A percentile compares a stretch with the other conserved stretches of the same genome.
Conservation (phyloP, 2,888 invertebrate genomes). For the Kuschelorhynchus macadamiae region DNA sequence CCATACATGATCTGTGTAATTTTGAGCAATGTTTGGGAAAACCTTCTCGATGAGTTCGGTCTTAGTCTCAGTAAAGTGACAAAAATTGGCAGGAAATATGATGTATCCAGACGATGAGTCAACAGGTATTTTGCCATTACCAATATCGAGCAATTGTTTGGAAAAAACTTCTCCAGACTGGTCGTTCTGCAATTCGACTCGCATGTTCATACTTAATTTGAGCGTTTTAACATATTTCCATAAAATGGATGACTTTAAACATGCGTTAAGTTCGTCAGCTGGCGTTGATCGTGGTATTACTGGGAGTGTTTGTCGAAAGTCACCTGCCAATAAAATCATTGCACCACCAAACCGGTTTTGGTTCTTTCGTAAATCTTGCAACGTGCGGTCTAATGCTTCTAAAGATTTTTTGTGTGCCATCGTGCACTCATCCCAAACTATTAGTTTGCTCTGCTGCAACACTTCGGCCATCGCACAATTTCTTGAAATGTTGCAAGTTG, state of each 20-base stretch:
- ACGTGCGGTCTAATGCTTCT: conserved; percentile 8
- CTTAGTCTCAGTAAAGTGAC: conserved; percentile 36
- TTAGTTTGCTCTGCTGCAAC: too few species aligned
- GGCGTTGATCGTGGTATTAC: conserved; percentile 57
- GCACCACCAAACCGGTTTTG: neutral
- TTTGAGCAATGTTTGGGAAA: neutral
- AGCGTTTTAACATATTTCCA: conserved; percentile 52
- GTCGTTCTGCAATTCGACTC: conserved; percentile 48
- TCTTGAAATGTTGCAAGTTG: neutral
- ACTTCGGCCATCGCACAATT: too few species aligned
- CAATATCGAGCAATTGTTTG: conserved; percentile 48
- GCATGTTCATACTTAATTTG: conserved; percentile 55
- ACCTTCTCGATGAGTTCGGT: conserved; percentile 55
- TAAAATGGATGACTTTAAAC: neutral
- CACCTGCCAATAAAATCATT: too few species aligned
- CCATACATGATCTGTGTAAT: conserved; percentile 2
- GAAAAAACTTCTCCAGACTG: conserved; percentile 56
- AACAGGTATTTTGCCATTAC: conserved; percentile 54
- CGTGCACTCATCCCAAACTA: too few species aligned
- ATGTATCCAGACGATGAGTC: conserved; percentile 56
- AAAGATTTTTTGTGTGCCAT: too few species aligned
- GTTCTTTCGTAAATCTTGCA: conserved; percentile 7
- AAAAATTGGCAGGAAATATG: conserved; percentile 49
- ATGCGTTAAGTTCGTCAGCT: conserved; percentile 53
- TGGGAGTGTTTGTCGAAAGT: conserved; percentile 27